phyloP scores from a whole-genome alignment of 1,140 invertebrate species.

The Hyles vespertilio region DNA sequence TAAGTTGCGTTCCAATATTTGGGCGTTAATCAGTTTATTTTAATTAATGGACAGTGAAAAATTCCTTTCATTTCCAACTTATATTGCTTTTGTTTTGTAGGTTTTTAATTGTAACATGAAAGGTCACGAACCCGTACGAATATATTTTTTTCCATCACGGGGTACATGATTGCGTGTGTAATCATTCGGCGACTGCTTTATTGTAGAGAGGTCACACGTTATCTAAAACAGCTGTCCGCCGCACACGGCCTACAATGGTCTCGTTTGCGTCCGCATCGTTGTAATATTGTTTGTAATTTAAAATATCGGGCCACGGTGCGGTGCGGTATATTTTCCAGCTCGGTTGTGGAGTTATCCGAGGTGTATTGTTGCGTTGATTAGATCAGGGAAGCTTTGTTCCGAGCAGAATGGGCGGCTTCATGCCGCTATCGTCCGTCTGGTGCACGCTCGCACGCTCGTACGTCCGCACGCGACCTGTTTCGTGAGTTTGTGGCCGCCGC shows the following conservation, averaged over 20 bases:
- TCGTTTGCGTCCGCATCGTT: constrained; percentile 62
- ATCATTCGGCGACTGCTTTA: constrained; percentile 55
- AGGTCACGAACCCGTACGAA: too few relatives aligned
- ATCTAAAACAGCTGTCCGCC: constrained; percentile 70
- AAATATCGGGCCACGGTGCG: constrained; percentile 57
- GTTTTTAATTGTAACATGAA: too few relatives aligned
- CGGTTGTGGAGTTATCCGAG: constrained; percentile 54
- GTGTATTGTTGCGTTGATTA: constrained; percentile 73
- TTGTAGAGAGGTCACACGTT: constrained; percentile 67
- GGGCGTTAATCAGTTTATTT: too few relatives aligned
- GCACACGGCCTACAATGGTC: constrained; percentile 66
- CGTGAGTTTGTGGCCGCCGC: constrained; percentile 16
- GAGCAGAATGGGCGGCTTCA: constrained; percentile 39
- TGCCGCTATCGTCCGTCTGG: constrained; percentile 41
- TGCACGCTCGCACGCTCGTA: constrained; percentile 23
- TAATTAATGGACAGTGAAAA: too few relatives aligned
- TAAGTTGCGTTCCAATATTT: too few relatives aligned
- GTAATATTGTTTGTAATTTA: constrained; percentile 73
- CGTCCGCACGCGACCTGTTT: constrained; percentile 34
- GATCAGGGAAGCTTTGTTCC: constrained; percentile 66
- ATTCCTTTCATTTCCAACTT: too few relatives aligned
- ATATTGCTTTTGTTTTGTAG: too few relatives aligned
- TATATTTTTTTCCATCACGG: too few relatives aligned
- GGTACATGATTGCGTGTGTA: constrained; percentile 17
- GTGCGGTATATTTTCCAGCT: constrained; percentile 61